Conservation (phyloP, 2,888 invertebrate species). For the Endotricha flammealis region DNA sequence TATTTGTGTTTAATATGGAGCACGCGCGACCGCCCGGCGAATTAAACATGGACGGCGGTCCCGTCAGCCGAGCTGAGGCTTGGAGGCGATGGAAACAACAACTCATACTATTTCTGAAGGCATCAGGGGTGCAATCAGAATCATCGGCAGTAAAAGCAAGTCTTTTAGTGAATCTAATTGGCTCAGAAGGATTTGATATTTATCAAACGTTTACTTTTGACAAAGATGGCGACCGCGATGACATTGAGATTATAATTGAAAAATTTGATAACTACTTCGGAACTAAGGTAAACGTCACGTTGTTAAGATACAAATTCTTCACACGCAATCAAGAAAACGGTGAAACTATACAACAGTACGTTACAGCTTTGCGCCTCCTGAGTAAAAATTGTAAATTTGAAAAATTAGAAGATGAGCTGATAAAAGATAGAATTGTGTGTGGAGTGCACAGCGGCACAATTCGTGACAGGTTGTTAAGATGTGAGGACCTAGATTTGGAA, state of each 20-base stretch:
- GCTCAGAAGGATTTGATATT: constrained; percentile 7
- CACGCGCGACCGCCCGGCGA: no score
- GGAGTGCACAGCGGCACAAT: background rate
- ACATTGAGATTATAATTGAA: background rate
- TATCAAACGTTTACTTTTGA: constrained; percentile 3
- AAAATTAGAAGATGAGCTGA: constrained; percentile 1
- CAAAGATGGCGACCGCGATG: background rate
- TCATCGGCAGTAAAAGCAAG: background rate
- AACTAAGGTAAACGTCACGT: constrained; percentile 3
- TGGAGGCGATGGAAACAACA: background rate
- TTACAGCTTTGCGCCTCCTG: constrained; percentile 4
- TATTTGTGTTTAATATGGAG: no score
- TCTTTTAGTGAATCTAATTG: constrained; percentile 6
- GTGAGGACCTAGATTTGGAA: constrained; percentile 8
- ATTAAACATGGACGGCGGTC: no score
- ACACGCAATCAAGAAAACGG: constrained; percentile 2
- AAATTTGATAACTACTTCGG: constrained; percentile 3
- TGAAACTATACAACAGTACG: constrained; percentile 6
- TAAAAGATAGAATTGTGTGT: constrained; percentile 1
- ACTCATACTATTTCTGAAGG: constrained; percentile 2
- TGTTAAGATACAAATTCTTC: no score
- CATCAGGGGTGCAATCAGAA: background rate
- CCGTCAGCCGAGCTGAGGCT: no score
- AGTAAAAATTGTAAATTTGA: constrained; percentile 2
- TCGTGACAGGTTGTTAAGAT: constrained; percentile 10